Evolutionary conservation across 2,797 vertebrate species (phyloP), one percentile per base, ranked within the genome.

Genomic region (Microctenopoma lineatum): DNA sequence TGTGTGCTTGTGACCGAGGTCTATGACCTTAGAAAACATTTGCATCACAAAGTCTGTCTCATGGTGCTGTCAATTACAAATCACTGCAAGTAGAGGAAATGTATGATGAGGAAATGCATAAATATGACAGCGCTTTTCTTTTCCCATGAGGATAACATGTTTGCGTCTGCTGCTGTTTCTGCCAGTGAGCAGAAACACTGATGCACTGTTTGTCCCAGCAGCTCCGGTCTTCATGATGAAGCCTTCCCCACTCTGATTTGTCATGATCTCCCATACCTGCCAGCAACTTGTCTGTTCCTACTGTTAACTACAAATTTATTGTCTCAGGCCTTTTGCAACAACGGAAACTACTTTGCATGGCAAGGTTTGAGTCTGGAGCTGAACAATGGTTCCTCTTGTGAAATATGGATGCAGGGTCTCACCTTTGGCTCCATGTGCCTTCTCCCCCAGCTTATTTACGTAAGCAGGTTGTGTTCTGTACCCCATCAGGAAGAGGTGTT

Each of bases 401-500:
- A 94, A 91, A 93, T 92, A 94, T 90, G 80, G 87, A 87, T 86
- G 76, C 84, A 88, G 90, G 90, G 88, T 78, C 87, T 91, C 87
- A 95, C 91, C 94, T 93, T 88, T 94, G 92, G 87, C 91, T 92
- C 85, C 77, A 73, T 76, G 81, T 85, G 88, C 88, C 82, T 86
- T 87, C 87, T 85, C 88, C 89, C 84, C 73, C 65, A 52, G 86
- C 84, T 91, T 91, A 87, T 94, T 93, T 94, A 87, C 92, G 93
- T 91, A 93, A 93, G 91, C 83, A 90, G 84, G 86, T 90, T 88
- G 80, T 76, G 80, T 89, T 88, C 76, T 84, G 77, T 73, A 87
- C 88, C 91, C 87, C 90, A 89, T 86, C 90, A 93, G 92, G 92
- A 94, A 94, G 90, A 92, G 90, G 92, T 89, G 90, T 91, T 90